Base-by-base conservation (phyloP, 2,888 invertebrate genomes). In the Calameuta pallipes region DNA sequence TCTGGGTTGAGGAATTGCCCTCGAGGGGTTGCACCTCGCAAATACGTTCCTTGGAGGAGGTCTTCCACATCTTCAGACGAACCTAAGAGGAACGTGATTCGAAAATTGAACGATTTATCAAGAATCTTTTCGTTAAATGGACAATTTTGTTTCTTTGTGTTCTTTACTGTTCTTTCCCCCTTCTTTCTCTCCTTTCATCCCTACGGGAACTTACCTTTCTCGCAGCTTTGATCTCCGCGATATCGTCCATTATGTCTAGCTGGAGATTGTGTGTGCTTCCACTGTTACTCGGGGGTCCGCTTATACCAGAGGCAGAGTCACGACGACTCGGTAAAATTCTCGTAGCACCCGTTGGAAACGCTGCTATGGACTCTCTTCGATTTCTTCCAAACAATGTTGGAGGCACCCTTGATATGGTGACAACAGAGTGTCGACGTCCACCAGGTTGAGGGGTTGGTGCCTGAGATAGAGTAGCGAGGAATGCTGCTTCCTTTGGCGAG, bases 161-260 rank as follows among this genome's bases (percentile, higher is more conserved):
- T 56, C 56, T 23, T 56, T 23, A 56, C 6, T 56, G 23, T 1
- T 56, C 9, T 23, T 1, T 70, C 11, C 3, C 15, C 30, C 36
- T 78, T 71, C 9, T 13, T 75, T 33, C 34, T 75, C 30, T 34
- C n/a, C 41, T 56, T 23, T 23, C 23, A 56, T 56, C 56, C 0
- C 23, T 15, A 6, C 56, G 23, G 56, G 56, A 9, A 79, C 85
- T 83, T 70, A 91, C 92, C 87, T 97, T 97, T 75, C 96, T 94
- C 23, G 96, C 96, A 87, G 95, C 95, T 82, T 92, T 92, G 71
- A 92, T 91, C 81, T 92, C 92, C 23, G 97, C 95, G 81, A 97
- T 97, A 88, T 97, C 96, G 86, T 97, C 97, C 97, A 97, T 97
- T 83, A 97, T 97, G 88, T 97, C 97, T 85, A 97, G 92, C 89